Evolutionary conservation across 2,113 vertebrate genomes (phyloP), one percentile per base, ranked within the genome.

Genomic region (Pomatostomus ruficeps): DNA sequence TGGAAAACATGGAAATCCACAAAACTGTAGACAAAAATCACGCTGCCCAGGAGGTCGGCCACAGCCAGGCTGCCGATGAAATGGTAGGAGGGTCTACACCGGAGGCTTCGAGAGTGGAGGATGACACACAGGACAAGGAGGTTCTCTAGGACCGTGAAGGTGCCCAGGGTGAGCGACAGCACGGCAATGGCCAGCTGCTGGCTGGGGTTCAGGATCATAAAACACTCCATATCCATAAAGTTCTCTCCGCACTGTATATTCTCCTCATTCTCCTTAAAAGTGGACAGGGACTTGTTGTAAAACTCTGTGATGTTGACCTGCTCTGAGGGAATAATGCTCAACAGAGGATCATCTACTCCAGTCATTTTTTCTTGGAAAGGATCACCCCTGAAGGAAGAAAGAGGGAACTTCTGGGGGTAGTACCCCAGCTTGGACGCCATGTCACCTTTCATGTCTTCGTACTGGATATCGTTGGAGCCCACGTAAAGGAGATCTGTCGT

Each of bases 171-270:
- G 93, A 99, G 98, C 0, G 99, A 99, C 94, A 99, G 96, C 68
- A 99, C 98, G 0, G 99, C 99, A 2, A 99, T 98, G 35, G 99
- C 99, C 95, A 99, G 96, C 98, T 99, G 99, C 97, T 99, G 99
- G 95, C 99, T 99, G 72, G 99, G 99, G 35, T 99, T 99, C 96
- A 99, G 98, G 89, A 99, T 99, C 99, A 99, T 99, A 96, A 99
- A 99, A 91, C 99, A 99, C 95, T 99, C 99, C 99, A 99, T 99
- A 98, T 99, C 99, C 99, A 99, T 99, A 85, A 99, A 99, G 98
- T 99, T 99, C 98, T 99, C 99, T 36, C 99, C 99, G 29, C 99
- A 99, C 75, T 99, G 99, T 91, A 99, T 98, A 59, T 95, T 99
- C 51, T 98, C 98, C 9, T 98, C 98, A 70, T 98, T 99, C 54